Evolutionary conservation across 2,888 invertebrate genomes (phyloP).

Genomic region (Eupelmus urozonus): DNA sequence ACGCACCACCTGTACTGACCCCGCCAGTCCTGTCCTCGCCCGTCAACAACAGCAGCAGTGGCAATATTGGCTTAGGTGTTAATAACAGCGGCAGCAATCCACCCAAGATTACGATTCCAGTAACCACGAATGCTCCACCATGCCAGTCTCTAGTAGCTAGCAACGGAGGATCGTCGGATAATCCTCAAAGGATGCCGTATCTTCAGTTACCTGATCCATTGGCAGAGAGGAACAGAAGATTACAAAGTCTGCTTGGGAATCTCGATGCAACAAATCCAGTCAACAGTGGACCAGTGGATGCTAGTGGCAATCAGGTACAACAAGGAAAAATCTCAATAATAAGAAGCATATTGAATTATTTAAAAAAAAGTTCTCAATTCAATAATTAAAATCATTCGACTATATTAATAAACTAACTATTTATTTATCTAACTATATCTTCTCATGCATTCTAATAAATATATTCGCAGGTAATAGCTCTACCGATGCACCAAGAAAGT

Average conservation of each 20-base stretch:
- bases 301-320: conserved; percentile 44
- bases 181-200: conserved; percentile 73
- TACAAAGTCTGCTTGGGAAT: conserved; percentile 70
- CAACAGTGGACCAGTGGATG: conserved; percentile 25
- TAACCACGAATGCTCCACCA: background rate
- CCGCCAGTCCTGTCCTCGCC: conserved; percentile 66
- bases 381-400: background rate
- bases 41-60: conserved; percentile 62
- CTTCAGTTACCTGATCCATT: conserved; percentile 70
- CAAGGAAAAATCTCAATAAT: too few relatives aligned
- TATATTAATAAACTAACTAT: too few relatives aligned
- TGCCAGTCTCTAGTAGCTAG: background rate
- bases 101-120: background rate
- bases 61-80: conserved; percentile 57
- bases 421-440: too few relatives aligned
- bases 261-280: conserved; percentile 57
- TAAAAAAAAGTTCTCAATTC: too few relatives aligned
- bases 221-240: conserved; percentile 71
- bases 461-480: conserved; percentile 64
- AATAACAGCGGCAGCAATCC: background rate
- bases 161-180: conserved; percentile 60
- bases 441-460: background rate
- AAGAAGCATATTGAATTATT: background rate
- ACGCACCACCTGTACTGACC: conserved; percentile 72
- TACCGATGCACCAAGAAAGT: conserved; percentile 79